Base-by-base conservation (phyloP, 1,140 invertebrate species). In the Maniola jurtina region DNA sequence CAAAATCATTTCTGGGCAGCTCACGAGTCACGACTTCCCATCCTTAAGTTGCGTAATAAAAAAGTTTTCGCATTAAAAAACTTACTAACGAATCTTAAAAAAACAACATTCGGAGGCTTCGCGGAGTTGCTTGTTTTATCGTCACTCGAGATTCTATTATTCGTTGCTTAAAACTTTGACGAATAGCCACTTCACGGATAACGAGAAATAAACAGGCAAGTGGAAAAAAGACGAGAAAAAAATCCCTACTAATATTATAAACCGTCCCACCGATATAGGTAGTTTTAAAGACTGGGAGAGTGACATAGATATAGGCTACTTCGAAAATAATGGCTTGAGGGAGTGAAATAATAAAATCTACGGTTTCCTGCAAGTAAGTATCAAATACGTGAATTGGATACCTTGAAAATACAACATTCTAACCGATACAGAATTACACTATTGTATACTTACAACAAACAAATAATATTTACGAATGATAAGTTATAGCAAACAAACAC, bases 11-110 rank as follows among this genome's bases (percentile, higher is more conserved):
- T 36, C 42, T 11, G 14, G 13, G 9, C 16, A 11, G 6, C 40
- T 48, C 54, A 54, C 52, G 61, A 15, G 16, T 48, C 54, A 42
- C 52, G 47, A 62, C 65, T 40, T 63, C 63, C 47, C 42, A 13
- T 56, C 33, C 42, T 47, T 50, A 63, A 63, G 60, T 58, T 42
- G 34, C 16, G 57, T 62, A 52, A 68, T 68, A 68, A 68, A 68
- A 68, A 68, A 68, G 56, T 68, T 68, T 50, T 33, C 55, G 33
- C 66, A 47, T 68, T 68, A 68, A 67, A 60, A 67, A 67, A 59
- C 55, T 68, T 62, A 60, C 47, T 45, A 60, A 68, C 56, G 61
- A 68, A 68, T 68, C 66, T 63, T 64, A 52, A 64, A 63, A n/a
- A 63, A 63, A 68, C 54, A 47, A 59, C 56, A 61, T 64, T 25